A percentile compares a stretch with the other conserved stretches of the same genome.
These are phyloP conservation scores for Caenorhabditis wallacei DNA, from an alignment of 2,888 invertebrate species.

Conservation along the genomic window DNA sequence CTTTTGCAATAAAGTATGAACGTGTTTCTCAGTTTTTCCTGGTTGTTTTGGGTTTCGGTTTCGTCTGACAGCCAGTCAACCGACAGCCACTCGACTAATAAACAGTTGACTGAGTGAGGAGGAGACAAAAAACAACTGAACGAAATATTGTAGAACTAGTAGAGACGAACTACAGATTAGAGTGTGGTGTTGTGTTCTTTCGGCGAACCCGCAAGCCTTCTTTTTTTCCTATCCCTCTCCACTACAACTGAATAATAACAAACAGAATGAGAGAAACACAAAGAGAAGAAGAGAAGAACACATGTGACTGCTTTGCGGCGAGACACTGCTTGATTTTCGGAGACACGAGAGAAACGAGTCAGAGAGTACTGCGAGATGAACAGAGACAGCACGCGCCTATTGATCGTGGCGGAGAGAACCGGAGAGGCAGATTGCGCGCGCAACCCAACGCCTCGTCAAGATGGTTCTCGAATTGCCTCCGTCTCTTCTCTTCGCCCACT, in stretches of 20 bases:
- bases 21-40: slow-evolving; percentile 50
- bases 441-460: slow-evolving; percentile 33
- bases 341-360: slow-evolving; percentile 8
- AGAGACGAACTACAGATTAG: slow-evolving; percentile 51
- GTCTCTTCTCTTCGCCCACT: slow-evolving; percentile 29
- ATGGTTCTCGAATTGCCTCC: slow-evolving; percentile 54
- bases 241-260: slow-evolving; percentile 52
- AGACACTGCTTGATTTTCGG: slow-evolving; percentile 14
- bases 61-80: slow-evolving; percentile 37
- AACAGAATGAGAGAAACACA: slow-evolving; percentile 51
- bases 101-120: slow-evolving; percentile 41
- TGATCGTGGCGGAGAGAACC: slow-evolving; percentile 39
- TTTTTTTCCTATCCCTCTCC: slow-evolving; percentile 6
- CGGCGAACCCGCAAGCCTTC: slow-evolving; percentile 39
- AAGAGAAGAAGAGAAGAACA: slow-evolving; percentile 38
- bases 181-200: slow-evolving; percentile 59
- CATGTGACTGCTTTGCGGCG: slow-evolving; percentile 39
- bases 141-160: slow-evolving; percentile 34
- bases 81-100: slow-evolving; percentile 52
- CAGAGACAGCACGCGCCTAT: slow-evolving; percentile 57
- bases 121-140: slow-evolving; percentile 44
- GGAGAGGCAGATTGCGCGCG: slow-evolving; percentile 39
- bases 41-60: slow-evolving; percentile 52
- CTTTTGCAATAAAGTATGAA: slow-evolving; percentile 48
- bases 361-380: slow-evolving; percentile 47